Evolutionary conservation across 2,797 vertebrate species (phyloP), one percentile per base, ranked within the genome.

Genomic region (Danio kyathit): DNA sequence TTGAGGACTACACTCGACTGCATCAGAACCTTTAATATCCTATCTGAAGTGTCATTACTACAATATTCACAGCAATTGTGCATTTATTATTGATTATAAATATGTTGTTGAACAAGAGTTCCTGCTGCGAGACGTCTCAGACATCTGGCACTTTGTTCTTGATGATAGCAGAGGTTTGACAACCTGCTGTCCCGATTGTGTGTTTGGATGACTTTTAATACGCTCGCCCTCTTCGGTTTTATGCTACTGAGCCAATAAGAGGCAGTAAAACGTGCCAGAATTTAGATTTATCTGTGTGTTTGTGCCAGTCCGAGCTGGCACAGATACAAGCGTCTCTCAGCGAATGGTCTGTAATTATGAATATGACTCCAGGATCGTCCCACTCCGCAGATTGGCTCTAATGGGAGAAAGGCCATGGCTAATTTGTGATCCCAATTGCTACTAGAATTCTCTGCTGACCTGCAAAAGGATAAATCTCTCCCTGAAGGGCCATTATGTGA

Each of bases 291-390:
- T 61, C 61, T 64, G 21, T 54, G 52, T 44, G 11, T 60, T 41
- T 41, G 29, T 65, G 61, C 21, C 46, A 29, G 64, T 40, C 7
- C 63, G 49, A 1, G 21, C 76, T 89, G 89, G 88, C 84, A 76
- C 19, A 29, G 83, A 84, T 77, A 82, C 86, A 87, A 86, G 87
- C 74, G 70, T 81, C 78, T 81, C 82, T 86, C 67, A 74, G 87
- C 89, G 84, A 88, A 83, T 88, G 71, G 82, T 69, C 61, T 70
- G 69, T 85, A 86, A 86, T 86, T 74, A 75, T 72, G 84, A 82
- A 83, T 82, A 81, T 66, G 76, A 60, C 87, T 77, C n/a, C 19
- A 14, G 40, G 13, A 11, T 2, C 17, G 10, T 48, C 10, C 60
- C 6, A 11, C 80, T 83, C 75, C 29, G 29, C 29, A 29, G 29